Percentiles rank a stretch among this genome's conserved stretches.
Conservation (phyloP, 2,113 vertebrate genomes). For the Mobula birostris region DNA sequence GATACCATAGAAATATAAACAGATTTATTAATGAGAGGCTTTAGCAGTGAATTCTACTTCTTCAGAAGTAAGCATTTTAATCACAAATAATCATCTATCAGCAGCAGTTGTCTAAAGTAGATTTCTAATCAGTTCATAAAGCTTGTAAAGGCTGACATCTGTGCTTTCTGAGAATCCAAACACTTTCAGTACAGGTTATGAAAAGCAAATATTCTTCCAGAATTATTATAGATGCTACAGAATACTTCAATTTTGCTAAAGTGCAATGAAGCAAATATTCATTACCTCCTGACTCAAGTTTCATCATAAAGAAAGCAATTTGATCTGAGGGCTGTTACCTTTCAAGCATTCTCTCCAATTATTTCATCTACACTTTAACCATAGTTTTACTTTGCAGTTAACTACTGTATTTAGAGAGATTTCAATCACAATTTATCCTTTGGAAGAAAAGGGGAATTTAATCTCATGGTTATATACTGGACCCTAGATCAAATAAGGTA, state of each 20-base stretch:
- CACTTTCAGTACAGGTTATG: not conserved
- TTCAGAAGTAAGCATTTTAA: not conserved
- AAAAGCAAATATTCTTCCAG: not conserved
- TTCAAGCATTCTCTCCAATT: not conserved
- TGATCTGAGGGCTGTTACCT: not conserved
- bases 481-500: too few relatives aligned
- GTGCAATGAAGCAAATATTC: not conserved
- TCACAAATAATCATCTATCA: too few relatives aligned
- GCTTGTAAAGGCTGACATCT: not conserved
- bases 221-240: not conserved
- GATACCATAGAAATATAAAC: not conserved
- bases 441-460: too few relatives aligned
- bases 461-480: too few relatives aligned
- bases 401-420: not conserved
- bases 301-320: not conserved
- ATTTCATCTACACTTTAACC: not conserved
- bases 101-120: not conserved
- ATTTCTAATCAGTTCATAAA: not conserved
- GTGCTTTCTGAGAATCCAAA: not conserved
- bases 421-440: not conserved
- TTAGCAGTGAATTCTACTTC: not conserved
- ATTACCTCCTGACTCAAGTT: not conserved
- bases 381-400: not conserved
- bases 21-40: not conserved
- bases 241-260: not conserved